phyloP scores from a whole-genome alignment of 2,888 invertebrate genomes.

The Trissonchulus latispiculum region DNA sequence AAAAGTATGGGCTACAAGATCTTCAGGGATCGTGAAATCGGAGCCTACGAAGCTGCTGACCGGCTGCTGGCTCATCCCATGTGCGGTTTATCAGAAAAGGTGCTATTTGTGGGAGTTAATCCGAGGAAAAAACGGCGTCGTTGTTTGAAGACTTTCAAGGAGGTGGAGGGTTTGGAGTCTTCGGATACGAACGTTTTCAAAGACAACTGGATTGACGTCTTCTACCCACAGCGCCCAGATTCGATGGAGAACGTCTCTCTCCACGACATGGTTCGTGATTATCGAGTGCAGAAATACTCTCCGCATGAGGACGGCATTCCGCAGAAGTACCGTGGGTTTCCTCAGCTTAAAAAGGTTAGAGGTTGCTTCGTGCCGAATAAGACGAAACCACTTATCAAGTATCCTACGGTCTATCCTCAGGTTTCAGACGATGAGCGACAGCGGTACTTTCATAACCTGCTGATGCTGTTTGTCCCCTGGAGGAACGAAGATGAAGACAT shows the following conservation, averaged over 20 bases:
- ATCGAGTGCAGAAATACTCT: too few relatives aligned
- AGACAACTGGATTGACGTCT: not conserved
- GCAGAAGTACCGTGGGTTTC: not conserved
- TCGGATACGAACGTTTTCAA: not conserved
- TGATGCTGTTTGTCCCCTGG: not conserved
- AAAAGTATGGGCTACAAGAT: not conserved
- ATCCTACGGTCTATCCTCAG: too few relatives aligned
- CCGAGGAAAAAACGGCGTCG: not conserved
- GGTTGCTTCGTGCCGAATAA: not conserved
- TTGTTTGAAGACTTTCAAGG: not conserved
- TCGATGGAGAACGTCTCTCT: not conserved
- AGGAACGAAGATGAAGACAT: not conserved
- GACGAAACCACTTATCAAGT: not conserved
- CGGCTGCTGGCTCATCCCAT: not conserved
- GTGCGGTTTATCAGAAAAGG: not conserved
- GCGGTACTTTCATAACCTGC: not conserved
- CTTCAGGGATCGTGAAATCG: not conserved
- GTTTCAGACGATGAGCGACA: not conserved
- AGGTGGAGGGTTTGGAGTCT: not conserved
- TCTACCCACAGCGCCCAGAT: not conserved
- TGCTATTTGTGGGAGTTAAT: not conserved
- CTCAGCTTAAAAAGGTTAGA: not conserved
- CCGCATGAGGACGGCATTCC: too few relatives aligned
- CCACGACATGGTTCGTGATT: not conserved
- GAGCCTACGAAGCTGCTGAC: constrained; percentile 9